Conservation (phyloP, 2,113 vertebrate species). For the Xenopus borealis region DNA sequence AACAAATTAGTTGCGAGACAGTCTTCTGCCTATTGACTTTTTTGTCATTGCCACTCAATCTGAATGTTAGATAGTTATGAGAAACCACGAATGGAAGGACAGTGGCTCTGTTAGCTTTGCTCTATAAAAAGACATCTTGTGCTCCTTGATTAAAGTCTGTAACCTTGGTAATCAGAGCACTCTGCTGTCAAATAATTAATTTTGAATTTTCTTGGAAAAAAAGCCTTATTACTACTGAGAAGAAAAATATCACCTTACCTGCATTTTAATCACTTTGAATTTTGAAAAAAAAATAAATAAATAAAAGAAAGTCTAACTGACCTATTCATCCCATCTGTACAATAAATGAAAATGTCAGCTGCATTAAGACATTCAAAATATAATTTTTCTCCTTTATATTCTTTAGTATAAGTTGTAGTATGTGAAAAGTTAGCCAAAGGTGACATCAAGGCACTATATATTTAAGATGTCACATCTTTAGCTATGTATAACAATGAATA, state of each 20-base stretch:
- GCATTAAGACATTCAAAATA: neutral
- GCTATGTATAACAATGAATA: no score
- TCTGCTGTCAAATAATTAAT: neutral
- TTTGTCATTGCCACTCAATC: constrained; percentile 1
- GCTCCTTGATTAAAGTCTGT: neutral
- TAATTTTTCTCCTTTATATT: no score
- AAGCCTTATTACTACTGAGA: neutral
- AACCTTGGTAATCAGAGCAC: constrained; percentile 8
- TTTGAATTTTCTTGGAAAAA: neutral
- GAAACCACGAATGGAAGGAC: neutral
- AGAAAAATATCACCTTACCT: neutral
- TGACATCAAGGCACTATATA: no score
- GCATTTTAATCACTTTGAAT: neutral
- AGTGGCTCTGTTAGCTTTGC: neutral
- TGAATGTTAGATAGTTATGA: neutral
- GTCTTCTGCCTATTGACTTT: neutral
- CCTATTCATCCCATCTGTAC: neutral
- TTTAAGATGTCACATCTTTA: no score
- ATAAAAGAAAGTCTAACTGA: no score
- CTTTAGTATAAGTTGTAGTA: no score
- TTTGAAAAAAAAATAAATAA: no score
- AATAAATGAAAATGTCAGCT: neutral
- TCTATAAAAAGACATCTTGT: neutral
- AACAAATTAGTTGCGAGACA: neutral
- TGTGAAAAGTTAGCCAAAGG: no score